Evolutionary conservation across 2,797 vertebrate genomes (phyloP), one percentile per base, ranked within the genome.

Genomic region (Enteromius treurensis): DNA sequence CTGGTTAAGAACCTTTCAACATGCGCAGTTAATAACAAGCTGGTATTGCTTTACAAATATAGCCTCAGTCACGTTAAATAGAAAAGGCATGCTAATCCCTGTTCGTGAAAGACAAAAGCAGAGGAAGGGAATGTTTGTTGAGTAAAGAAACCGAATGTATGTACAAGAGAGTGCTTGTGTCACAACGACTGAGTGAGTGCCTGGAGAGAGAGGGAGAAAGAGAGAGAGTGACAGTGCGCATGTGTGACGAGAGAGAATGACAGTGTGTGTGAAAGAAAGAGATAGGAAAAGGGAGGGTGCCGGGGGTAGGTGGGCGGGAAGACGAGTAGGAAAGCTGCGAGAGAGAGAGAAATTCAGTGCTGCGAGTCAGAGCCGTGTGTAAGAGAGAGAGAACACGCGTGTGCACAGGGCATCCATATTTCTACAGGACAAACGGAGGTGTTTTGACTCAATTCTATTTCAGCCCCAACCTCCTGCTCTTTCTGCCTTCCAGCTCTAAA

Each of bases 391-490:
- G 71, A 55, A 65, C 80, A 42, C 64, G 90, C 84, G 88, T 88
- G 29, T 87, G 89, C 32, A 82, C 32, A 74, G 76, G 81, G 47
- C 60, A 80, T 83, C 77, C 77, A 40, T 82, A 74, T 79, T 79
- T 64, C 85, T 68, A 17, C 62, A 82, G 86, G 90, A 84, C 81
- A 92, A 79, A 87, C 80, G 74, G 89, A 90, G 91, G 2, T 86
- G 89, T 85, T 82, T 91, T 87, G 89, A 4, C 79, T 90, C 79
- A 19, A 71, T 79, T 84, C 49, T 77, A 68, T 76, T 82, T 71
- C 76, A 78, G 19, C 67, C 42, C 71, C 32, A 58, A 71, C 26
- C 32, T 71, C 55, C 76, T 80, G 77, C 77, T 83, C 86, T 71
- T 85, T 10, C 1, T 17, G 67, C 81, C 3, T 29, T 74, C 83